Evolutionary conservation across 2,888 invertebrate species (phyloP), one percentile per base, ranked within the genome.

Genomic region (Cremastinae sp.): DNA sequence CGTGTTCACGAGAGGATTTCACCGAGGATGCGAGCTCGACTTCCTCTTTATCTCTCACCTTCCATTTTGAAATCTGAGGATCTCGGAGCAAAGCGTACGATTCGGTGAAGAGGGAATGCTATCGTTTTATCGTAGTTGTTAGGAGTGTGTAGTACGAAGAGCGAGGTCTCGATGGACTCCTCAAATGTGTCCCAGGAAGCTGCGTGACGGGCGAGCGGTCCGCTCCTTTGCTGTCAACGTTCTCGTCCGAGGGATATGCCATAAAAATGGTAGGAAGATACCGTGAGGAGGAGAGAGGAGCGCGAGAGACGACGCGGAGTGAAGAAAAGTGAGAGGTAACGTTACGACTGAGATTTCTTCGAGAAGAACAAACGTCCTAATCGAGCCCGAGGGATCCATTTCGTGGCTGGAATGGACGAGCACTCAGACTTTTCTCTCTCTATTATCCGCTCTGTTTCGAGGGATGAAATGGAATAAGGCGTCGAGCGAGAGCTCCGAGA

Each of bases 321-420:
- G n/a, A n/a, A n/a, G n/a, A n/a, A 72, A 65, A 76, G 43, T 28
- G 37, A 55, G 64, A 59, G 64, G 61, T 61, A 37, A 28, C 37
- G 69, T 77, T 77, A 77, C 76, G 73, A 77, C 73, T 55, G 65
- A 72, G 76, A 79, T 77, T 79, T 73, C 69, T 73, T 37, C 68
- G 61, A 64, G 61, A 69, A 61, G 76, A 80, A 75, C 77, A 72
- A 75, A 73, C 71, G 70, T 80, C 80, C 80, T 85, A 84, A 85
- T 85, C 83, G 85, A 80, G 79, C 83, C 79, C 80, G 61, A 70
- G 83, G 82, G 85, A 83, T 82, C 79, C 83, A 84, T 83, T 83
- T 81, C 83, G 81, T 78, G 79, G 81, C 77, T 80, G 81, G 78
- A 82, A 82, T 81, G 75, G 82, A 82, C 62, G 69, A 79, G 78